phyloP scores from a whole-genome alignment of 2,888 invertebrate species.

The Kryphioiulus occultus region DNA sequence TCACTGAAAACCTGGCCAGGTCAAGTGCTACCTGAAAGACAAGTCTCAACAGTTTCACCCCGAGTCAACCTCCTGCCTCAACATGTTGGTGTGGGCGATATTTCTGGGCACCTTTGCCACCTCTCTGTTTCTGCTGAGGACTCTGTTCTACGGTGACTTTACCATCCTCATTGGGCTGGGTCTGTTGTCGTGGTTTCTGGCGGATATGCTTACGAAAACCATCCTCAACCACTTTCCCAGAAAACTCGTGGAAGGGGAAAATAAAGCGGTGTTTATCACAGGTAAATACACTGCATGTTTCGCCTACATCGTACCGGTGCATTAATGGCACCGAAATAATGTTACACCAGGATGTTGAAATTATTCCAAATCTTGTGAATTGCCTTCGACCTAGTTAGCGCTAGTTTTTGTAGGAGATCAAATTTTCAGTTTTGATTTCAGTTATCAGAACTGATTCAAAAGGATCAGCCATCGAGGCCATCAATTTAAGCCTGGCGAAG shows the following conservation, averaged over 20 bases:
- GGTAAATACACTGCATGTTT: no score
- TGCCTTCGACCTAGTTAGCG: background rate
- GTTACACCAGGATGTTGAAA: background rate
- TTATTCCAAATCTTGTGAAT: background rate
- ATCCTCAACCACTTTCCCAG: slow-evolving; percentile 55
- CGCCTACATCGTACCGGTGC: no score
- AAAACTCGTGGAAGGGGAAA: slow-evolving; percentile 53
- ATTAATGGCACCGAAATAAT: no score
- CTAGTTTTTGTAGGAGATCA: background rate
- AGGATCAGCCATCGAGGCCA: background rate
- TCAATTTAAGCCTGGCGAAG: background rate
- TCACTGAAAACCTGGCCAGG: background rate
- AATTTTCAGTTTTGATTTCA: background rate
- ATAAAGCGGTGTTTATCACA: slow-evolving; percentile 59
- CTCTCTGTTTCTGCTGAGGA: slow-evolving; percentile 48
- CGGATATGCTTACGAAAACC: slow-evolving; percentile 55
- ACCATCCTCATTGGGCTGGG: slow-evolving; percentile 49
- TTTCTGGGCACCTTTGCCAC: slow-evolving; percentile 44
- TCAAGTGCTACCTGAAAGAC: background rate
- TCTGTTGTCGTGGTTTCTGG: slow-evolving; percentile 52
- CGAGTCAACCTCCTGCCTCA: background rate
- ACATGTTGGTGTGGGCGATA: slow-evolving; percentile 54
- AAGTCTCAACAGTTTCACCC: background rate
- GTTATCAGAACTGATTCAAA: background rate
- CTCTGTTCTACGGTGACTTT: slow-evolving; percentile 50